Conservation (phyloP, 2,113 vertebrate genomes). For the Caracal caracal region DNA sequence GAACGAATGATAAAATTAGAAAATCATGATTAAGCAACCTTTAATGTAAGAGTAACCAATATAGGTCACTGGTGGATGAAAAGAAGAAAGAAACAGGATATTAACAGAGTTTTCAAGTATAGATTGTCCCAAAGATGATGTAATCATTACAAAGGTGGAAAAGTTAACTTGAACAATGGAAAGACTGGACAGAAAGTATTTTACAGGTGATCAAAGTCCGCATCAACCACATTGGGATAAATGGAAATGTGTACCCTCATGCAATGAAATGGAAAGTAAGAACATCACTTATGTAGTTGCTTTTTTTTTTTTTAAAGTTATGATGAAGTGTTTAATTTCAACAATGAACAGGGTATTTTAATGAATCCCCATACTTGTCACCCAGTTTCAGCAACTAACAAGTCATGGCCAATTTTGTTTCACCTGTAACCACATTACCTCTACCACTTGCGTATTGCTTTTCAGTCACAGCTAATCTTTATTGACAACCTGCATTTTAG, state of each 20-base stretch:
- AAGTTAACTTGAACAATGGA: neutral
- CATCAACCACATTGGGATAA: neutral
- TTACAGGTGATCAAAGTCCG: neutral
- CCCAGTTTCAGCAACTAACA: neutral
- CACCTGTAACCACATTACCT: neutral
- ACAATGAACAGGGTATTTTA: neutral
- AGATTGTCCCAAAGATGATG: neutral
- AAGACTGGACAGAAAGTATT: neutral
- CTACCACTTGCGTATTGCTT: neutral
- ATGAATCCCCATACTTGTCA: neutral
- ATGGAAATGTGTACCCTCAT: neutral
- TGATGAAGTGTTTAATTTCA: neutral
- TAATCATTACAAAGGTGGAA: neutral
- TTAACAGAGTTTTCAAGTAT: neutral
- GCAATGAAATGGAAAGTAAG: neutral
- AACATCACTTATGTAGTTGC: neutral
- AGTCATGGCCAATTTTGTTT: neutral
- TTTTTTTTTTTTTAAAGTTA: neutral
- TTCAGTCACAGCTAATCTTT: neutral
- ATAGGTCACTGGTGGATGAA: neutral
- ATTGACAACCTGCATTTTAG: neutral
- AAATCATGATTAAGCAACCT: neutral
- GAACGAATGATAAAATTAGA: neutral
- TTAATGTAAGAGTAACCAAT: neutral
- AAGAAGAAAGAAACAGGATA: neutral